phyloP scores from a whole-genome alignment of 2,113 vertebrate genomes.

The Bombycilla garrulus region DNA sequence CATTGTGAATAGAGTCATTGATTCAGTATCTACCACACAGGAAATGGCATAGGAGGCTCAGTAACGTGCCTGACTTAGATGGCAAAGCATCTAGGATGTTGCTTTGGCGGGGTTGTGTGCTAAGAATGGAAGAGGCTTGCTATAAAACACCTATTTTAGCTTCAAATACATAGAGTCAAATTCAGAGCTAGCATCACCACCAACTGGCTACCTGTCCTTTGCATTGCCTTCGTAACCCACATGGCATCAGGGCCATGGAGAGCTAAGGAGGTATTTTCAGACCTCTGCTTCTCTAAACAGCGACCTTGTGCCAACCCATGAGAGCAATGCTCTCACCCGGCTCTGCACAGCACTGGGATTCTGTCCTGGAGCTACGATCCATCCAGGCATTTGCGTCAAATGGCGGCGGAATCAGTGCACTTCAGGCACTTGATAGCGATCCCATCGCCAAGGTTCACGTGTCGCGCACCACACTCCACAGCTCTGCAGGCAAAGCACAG shows the following conservation, averaged over 20 bases:
- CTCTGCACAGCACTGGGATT: not conserved
- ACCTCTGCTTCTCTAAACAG: not conserved
- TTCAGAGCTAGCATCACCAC: not conserved
- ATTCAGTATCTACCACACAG: slow-evolving; percentile 49
- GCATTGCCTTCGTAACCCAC: not conserved
- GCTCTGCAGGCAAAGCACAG: not conserved
- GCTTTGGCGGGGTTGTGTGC: not conserved
- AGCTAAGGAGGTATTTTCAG: not conserved
- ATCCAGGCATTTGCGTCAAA: not conserved
- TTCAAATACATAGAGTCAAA: not conserved
- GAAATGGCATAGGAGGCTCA: slow-evolving; percentile 47
- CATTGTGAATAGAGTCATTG: slow-evolving; percentile 65
- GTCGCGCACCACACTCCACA: not conserved
- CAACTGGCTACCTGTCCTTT: not conserved
- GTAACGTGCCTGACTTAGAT: slow-evolving; percentile 54
- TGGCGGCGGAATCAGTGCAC: not conserved
- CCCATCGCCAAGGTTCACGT: not conserved
- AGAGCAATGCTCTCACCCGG: not conserved
- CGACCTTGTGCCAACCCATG: not conserved
- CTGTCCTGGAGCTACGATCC: not conserved
- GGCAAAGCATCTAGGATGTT: slow-evolving; percentile 25
- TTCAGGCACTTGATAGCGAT: not conserved
- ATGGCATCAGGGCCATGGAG: not conserved
- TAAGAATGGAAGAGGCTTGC: not conserved
- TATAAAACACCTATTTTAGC: not conserved